Evolutionary conservation across 2,113 vertebrate genomes (phyloP).

Genomic region (Hyaena hyaena): DNA sequence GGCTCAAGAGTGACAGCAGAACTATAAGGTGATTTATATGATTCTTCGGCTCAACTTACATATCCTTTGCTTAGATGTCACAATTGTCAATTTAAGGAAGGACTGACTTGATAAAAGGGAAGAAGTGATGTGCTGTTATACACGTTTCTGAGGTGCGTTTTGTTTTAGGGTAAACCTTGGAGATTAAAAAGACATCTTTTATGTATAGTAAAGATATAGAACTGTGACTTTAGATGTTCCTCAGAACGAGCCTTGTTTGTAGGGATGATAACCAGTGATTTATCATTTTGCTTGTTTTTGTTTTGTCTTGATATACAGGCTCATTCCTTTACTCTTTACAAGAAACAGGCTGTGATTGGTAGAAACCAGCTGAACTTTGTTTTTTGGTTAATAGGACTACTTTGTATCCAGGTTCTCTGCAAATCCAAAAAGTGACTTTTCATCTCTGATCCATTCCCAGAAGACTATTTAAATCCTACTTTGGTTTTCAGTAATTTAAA

Average conservation of each 20-base stretch:
- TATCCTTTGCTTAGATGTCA: background rate
- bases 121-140: background rate
- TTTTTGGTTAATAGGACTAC: background rate
- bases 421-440: background rate
- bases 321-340: constrained; percentile 30
- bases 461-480: background rate
- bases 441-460: background rate
- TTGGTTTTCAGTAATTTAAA: constrained; percentile 1
- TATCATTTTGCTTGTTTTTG: constrained; percentile 45
- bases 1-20: background rate
- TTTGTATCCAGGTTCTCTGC: background rate
- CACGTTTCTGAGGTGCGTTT: constrained; percentile 46
- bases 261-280: constrained; percentile 4
- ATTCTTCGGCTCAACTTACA: background rate
- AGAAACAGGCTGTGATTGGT: background rate
- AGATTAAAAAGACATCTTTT: constrained; percentile 18
- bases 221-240: background rate
- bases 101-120: background rate
- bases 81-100: background rate
- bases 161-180: background rate
- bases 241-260: constrained; percentile 37
- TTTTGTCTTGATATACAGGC: constrained; percentile 22
- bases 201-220: background rate
- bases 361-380: background rate
- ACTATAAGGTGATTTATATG: background rate